Base-by-base conservation (phyloP, 2,888 invertebrate species). In the Lutraria lutraria region DNA sequence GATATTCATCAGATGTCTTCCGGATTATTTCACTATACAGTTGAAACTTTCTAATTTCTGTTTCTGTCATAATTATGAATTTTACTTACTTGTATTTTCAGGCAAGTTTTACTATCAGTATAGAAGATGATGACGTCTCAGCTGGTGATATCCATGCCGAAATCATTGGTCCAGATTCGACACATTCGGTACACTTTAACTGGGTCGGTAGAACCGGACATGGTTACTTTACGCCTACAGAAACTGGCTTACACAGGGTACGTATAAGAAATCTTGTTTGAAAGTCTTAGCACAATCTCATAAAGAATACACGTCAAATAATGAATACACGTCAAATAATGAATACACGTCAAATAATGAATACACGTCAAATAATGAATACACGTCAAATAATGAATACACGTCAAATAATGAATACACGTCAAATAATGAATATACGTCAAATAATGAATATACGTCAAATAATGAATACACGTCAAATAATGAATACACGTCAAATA, bases 171-270 rank as follows among this genome's bases (percentile, higher is more conserved):
- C 98, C 98, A 19, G 97, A 98, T 91, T 98, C 98, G 88, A 97
- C 97, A 21, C 95, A 94, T 21, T 92, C 93, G 1, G 95, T 95
- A 8, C 91, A 97, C 91, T 96, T 98, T 84, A 97, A 97, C 88
- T 96, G 98, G 90, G 97, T 97, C 56, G 98, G 98, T 93, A 97
- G 97, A 13, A 97, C 98, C 60, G 99, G 98, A 0, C 98, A 98
- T 92, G 99, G 99, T 15, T 98, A 98, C 89, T 99, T 98, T 95
- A 97, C 98, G 15, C 99, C 99, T 0, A 98, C 98, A 92, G 98
- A 98, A 96, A 98, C 99, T 94, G 99, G 99, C 92, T 98, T 99
- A 98, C 99, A 99, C 96, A 98, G 98, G 97, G 97, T 97, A 95
- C 92, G 94, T 91, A 43, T 10, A 21, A 21, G 13, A 34, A 56